Conservation (phyloP, 1,140 invertebrate genomes). For the Lamellibrachia luymesi region DNA sequence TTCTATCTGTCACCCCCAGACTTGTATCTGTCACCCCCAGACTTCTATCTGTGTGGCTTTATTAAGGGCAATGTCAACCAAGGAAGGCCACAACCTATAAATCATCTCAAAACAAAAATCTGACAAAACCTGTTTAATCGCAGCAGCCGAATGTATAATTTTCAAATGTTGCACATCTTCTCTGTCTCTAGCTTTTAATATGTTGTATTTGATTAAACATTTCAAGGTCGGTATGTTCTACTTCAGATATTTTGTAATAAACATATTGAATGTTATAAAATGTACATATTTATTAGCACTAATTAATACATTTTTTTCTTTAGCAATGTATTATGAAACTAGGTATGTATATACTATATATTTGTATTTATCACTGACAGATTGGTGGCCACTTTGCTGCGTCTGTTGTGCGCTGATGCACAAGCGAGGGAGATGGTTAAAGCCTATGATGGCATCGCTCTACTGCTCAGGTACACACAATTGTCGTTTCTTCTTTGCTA, state of each 20-base stretch:
- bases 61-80: no score
- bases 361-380: conserved; percentile 35
- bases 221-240: neutral
- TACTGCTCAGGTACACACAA: conserved; percentile 49
- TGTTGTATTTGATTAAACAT: neutral
- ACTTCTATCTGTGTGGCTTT: no score
- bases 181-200: neutral
- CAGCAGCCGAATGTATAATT: no score
- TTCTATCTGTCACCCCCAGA: no score
- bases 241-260: neutral
- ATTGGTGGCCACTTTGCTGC: conserved; percentile 53
- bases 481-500: conserved; percentile 2
- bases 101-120: no score
- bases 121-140: no score
- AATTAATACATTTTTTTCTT: neutral
- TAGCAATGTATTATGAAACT: neutral
- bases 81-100: no score
- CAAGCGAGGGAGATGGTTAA: conserved; percentile 50
- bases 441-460: conserved; percentile 54
- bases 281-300: neutral
- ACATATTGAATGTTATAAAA: neutral
- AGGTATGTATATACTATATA: neutral
- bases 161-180: neutral
- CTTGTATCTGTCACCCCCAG: no score
- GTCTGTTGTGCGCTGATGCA: conserved; percentile 49